Evolutionary conservation across 2,113 vertebrate genomes (phyloP).

Genomic region (Ammospiza nelsoni): DNA sequence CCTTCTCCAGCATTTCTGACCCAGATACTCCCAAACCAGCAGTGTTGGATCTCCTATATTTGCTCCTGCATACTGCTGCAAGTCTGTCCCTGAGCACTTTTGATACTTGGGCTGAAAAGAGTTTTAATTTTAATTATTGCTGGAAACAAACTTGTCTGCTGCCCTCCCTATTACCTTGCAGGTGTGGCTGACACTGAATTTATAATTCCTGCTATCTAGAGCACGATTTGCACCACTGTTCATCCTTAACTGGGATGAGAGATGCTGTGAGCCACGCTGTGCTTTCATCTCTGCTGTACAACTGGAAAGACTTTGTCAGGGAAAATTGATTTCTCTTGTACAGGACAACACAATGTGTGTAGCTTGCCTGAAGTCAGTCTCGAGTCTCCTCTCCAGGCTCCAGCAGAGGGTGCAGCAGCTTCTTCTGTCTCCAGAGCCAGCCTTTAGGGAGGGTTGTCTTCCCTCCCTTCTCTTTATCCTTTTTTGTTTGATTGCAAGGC

Average conservation of each 20-base stretch:
- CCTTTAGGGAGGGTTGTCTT: background rate
- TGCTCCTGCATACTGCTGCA: background rate
- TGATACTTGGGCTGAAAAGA: background rate
- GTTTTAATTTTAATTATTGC: background rate
- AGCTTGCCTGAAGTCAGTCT: background rate
- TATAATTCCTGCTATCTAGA: background rate
- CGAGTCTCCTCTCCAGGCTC: background rate
- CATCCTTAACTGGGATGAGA: background rate
- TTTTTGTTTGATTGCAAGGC: background rate
- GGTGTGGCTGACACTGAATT: background rate
- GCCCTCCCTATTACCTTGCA: background rate
- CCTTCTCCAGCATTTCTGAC: background rate
- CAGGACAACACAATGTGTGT: accelerated
- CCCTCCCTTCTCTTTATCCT: accelerated
- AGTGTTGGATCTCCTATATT: background rate
- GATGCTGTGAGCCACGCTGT: background rate
- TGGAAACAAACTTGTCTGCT: background rate
- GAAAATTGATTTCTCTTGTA: background rate
- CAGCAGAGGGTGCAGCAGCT: conserved; percentile 56
- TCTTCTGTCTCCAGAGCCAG: background rate
- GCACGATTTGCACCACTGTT: background rate
- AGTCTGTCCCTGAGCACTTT: background rate
- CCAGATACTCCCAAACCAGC: background rate
- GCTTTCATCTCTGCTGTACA: background rate
- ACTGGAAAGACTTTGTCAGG: background rate